phyloP scores from a whole-genome alignment of 2,888 invertebrate species.

The Vesta saturnalis region DNA sequence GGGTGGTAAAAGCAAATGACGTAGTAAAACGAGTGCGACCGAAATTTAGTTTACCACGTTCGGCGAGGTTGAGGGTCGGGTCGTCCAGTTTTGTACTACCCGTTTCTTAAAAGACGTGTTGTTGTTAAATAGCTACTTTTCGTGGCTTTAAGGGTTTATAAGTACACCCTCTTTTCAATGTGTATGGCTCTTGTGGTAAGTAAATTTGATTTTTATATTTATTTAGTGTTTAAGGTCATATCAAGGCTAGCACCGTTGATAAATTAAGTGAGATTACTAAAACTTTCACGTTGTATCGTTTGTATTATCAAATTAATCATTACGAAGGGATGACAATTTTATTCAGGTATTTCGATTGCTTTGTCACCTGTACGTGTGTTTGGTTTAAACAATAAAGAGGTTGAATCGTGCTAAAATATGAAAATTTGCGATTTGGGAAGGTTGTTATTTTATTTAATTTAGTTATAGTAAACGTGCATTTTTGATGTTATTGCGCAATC shows the following conservation, averaged over 20 bases:
- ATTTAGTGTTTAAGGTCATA: not conserved
- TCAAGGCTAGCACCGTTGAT: slow-evolving; percentile 17
- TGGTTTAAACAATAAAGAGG: too few relatives aligned
- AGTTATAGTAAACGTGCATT: not conserved
- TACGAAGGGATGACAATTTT: not conserved
- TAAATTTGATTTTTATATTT: slow-evolving; percentile 46
- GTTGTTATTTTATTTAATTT: too few relatives aligned
- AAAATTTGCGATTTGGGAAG: too few relatives aligned
- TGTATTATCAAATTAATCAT: not conserved
- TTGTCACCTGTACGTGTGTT: too few relatives aligned
- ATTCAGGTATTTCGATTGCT: too few relatives aligned
- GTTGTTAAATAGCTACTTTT: slow-evolving; percentile 32
- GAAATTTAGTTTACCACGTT: slow-evolving; percentile 30
- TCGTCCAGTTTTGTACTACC: slow-evolving; percentile 30
- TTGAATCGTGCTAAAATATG: too few relatives aligned
- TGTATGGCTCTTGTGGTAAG: slow-evolving; percentile 89
- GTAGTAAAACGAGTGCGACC: slow-evolving; percentile 29
- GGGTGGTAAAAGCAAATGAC: slow-evolving; percentile 30
- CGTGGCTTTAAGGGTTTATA: slow-evolving; percentile 57
- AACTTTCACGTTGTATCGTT: slow-evolving; percentile 20
- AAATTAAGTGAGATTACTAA: slow-evolving; percentile 18
- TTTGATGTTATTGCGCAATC: too few relatives aligned
- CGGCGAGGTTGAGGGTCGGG: slow-evolving; percentile 32
- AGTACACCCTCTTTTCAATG: slow-evolving; percentile 74
- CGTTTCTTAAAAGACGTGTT: slow-evolving; percentile 28